Conservation (phyloP, 2,888 invertebrate genomes). For the Drosophila bunnanda region DNA sequence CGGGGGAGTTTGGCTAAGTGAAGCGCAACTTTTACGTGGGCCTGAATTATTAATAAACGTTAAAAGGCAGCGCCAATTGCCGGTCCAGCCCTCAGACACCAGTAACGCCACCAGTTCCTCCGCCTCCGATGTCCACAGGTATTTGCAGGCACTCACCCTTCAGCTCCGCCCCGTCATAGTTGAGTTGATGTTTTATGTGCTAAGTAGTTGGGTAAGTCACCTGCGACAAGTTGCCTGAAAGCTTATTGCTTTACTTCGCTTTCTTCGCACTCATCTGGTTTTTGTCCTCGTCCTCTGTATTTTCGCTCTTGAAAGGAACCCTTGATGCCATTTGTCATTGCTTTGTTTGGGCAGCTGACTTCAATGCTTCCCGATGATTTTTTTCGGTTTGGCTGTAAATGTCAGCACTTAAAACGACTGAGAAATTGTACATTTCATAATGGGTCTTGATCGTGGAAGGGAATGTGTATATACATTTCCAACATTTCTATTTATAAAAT, state of each 20-base stretch:
- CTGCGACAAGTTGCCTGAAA: constrained; percentile 80
- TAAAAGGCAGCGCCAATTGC: constrained; percentile 79
- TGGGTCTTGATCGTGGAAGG: background rate
- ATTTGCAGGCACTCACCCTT: constrained; percentile 13
- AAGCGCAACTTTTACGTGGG: constrained; percentile 78
- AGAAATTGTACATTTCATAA: constrained; percentile 16
- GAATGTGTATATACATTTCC: background rate
- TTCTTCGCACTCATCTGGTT: constrained; percentile 20
- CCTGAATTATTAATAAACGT: constrained; percentile 83
- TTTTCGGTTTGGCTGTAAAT: constrained; percentile 5
- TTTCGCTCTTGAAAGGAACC: constrained; percentile 6
- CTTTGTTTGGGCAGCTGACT: constrained; percentile 20
- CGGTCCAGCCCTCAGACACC: constrained; percentile 45
- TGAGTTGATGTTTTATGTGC: constrained; percentile 73
- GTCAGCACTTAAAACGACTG: constrained; percentile 10
- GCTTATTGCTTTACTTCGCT: constrained; percentile 55
- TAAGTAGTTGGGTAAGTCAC: constrained; percentile 81
- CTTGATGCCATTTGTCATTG: constrained; percentile 40
- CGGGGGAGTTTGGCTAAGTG: constrained; percentile 59
- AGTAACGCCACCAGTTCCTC: background rate
- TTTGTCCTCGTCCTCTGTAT: constrained; percentile 2
- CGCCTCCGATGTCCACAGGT: constrained; percentile 21
- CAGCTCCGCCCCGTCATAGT: constrained; percentile 50
- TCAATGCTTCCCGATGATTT: constrained; percentile 14
- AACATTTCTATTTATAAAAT: background rate